These are phyloP conservation scores for Myiozetetes cayanensis DNA, from an alignment of 2,113 vertebrate species.

Conservation along the genomic window DNA sequence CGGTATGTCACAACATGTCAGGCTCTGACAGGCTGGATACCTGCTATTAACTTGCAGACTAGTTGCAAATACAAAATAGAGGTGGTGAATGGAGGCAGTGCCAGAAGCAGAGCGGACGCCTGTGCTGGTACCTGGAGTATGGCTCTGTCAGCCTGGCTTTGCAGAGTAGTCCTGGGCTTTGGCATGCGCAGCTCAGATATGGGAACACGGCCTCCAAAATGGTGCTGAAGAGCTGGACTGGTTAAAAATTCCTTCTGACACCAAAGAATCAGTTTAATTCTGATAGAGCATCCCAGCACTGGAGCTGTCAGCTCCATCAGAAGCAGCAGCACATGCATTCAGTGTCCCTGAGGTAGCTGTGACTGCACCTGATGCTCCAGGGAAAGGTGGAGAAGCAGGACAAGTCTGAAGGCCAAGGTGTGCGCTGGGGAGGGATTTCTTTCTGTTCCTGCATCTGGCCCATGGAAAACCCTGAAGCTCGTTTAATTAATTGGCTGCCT, in stretches of 20 bases:
- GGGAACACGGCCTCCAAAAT: background rate
- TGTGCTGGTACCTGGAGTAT: background rate
- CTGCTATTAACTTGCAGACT: slow-evolving; percentile 60
- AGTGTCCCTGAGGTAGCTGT: background rate
- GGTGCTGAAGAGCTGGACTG: background rate
- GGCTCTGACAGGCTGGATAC: slow-evolving; percentile 67
- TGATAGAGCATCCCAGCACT: background rate
- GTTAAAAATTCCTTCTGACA: background rate
- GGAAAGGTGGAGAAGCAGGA: background rate
- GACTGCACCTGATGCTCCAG: background rate
- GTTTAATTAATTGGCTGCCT: background rate
- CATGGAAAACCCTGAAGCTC: background rate
- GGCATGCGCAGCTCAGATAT: fast-evolving
- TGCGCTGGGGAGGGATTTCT: background rate
- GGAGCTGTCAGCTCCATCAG: background rate
- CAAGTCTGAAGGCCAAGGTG: background rate
- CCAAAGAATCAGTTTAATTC: background rate
- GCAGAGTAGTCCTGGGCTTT: background rate
- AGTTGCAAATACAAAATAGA: slow-evolving; percentile 52
- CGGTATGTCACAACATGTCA: slow-evolving; percentile 64
- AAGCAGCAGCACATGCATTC: background rate
- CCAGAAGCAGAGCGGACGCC: background rate
- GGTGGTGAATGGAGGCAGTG: slow-evolving; percentile 17
- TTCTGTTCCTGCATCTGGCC: background rate
- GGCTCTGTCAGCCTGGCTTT: background rate